Conservation (phyloP, 1,140 invertebrate genomes). For the Triops longicaudatus region DNA sequence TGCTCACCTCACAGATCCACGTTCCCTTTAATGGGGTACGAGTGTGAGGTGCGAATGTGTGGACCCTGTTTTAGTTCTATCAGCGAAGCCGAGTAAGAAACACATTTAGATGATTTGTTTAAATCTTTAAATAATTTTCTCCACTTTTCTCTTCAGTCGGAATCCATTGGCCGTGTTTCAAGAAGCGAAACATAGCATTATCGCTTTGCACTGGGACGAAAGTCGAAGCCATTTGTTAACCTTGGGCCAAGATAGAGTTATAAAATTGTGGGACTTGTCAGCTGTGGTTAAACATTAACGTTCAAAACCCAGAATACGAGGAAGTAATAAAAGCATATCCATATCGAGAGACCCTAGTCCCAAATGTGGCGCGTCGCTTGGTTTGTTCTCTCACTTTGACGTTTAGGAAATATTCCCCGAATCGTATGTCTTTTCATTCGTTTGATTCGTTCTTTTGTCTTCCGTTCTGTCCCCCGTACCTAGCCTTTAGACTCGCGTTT, state of each 20-base stretch:
- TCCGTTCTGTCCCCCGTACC: no score
- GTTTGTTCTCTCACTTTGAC: no score
- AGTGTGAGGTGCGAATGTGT: constrained; percentile 94
- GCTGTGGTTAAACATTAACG: background rate
- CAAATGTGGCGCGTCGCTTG: background rate
- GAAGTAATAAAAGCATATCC: background rate
- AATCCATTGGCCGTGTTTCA: constrained; percentile 87
- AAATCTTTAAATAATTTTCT: constrained; percentile 27
- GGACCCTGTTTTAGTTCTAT: constrained; percentile 76
- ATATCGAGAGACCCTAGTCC: background rate
- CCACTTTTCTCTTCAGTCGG: constrained; percentile 51
- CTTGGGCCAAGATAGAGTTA: constrained; percentile 80
- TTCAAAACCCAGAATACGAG: background rate
- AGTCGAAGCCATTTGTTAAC: constrained; percentile 74
- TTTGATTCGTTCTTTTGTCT: no score
- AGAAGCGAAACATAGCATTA: constrained; percentile 85
- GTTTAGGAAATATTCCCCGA: no score
- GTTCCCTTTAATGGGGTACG: constrained; percentile 93
- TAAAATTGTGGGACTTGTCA: background rate
- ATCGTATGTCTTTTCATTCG: no score
- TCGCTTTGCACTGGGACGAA: constrained; percentile 82
- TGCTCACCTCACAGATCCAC: constrained; percentile 81
- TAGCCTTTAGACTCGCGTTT: no score
- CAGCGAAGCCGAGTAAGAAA: constrained; percentile 68
- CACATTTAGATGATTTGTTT: constrained; percentile 39